Evolutionary conservation across 2,113 vertebrate genomes (phyloP), one percentile per base, ranked within the genome.

Genomic region (Mesitornis unicolor): DNA sequence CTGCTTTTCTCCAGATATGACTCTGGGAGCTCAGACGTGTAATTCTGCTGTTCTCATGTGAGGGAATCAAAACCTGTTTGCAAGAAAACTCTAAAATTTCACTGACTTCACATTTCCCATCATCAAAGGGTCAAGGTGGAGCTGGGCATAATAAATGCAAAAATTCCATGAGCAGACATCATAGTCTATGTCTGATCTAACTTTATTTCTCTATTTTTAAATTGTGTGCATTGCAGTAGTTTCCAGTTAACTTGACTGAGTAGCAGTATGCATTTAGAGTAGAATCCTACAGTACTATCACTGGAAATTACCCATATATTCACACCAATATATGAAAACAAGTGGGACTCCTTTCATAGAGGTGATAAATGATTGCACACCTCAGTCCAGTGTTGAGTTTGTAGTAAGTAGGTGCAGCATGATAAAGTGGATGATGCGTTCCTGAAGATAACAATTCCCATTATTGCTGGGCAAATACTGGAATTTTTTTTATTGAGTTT

Each of bases 201-300:
- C 63, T 87, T 67, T 83, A 84, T 77, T 93, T 50, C 33, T 71
- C n/a, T 70, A 0, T 14, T 87, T 87, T 64, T 61, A 76, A 73
- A 43, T 3, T 24, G 20, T n/a, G 24, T 40, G 35, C 31, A 16
- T 35, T 57, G 45, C 1, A 0, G 19, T 57, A 18, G 6, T 64
- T 91, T 84, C 24, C 67, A 87, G 67, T 16, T 75, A 69, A 78
- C 22, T 16, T 80, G 73, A 59, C 31, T 45, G 51, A 70, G 21
- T 25, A 71, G 18, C 28, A 71, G 38, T 16, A 64, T 5, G 13
- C 16, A 79, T 25, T 47, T 89, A 78, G 48, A 91, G 19, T 2
- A 89, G 45, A 20, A 73, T 43, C 4, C 4, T 40, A 45, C 81
- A 63, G 21, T 35, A 31, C 13, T 51, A 25, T 59, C 19, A 53